Evolutionary conservation across 2,797 vertebrate species (phyloP), one percentile per base, ranked within the genome.

Genomic region (Sphaeramia orbicularis): DNA sequence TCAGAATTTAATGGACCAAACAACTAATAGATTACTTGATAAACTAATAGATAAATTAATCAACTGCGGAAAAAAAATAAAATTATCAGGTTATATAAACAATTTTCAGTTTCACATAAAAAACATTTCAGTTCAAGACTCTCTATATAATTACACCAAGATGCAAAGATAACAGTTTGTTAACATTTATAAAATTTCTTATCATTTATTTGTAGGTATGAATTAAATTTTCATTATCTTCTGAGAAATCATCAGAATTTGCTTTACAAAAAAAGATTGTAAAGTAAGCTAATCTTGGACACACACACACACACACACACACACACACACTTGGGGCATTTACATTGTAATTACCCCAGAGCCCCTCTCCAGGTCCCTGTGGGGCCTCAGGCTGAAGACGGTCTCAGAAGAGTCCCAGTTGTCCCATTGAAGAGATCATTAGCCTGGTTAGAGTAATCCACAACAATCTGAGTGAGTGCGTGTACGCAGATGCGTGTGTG

Each of bases 351-450:
- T 91, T 90, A 89, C 89, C 89, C 90, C 71, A 36, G 87, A 88
- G 90, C 73, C 89, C 82, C 86, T 84, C 74, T 74, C 43, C 12
- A 15, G 66, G 80, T 86, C 89, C 90, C 92, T 66, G 70, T 67
- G 90, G 91, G 89, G 79, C 86, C 84, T 68, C 77, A 49, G 78
- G 60, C 84, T 88, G 86, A 90, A 85, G 86, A 89, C 68, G 61
- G 74, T 73, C 87, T 88, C 82, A 89, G 84, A 91, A 86, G 84
- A 88, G 86, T 92, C 90, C 89, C 91, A 90, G 89, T 90, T 83
- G 90, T 85, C 88, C 88, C 83, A 90, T 91, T 90, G 85, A 93
- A 59, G 80, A 88, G 91, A 88, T 92, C 89, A 92, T 92, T 91
- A 91, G 86, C 87, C 83, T 83, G 87, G 82, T 91, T 89, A 90